A percentile compares a stretch with the other conserved stretches of the same genome.
Evolutionary conservation across 2,888 invertebrate genomes (phyloP).

Genomic region (Sinelater perroti): DNA sequence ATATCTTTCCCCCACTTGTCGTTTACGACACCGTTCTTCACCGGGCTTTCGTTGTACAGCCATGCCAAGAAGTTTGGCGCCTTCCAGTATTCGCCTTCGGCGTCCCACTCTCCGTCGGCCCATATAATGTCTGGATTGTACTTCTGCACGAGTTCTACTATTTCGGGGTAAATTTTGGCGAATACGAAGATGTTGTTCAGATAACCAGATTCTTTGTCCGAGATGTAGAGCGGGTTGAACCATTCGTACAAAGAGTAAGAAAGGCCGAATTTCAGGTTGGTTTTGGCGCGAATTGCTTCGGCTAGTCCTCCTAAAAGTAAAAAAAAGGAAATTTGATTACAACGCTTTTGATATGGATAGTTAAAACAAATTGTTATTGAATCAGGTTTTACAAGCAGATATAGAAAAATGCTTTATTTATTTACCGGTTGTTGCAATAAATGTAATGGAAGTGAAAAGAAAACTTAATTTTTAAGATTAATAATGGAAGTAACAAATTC

Average conservation of each 20-base stretch:
- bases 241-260: conserved; percentile 90
- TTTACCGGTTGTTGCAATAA: too few species aligned
- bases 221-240: conserved; percentile 82
- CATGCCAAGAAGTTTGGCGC: conserved; percentile 86
- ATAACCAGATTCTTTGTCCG: conserved; percentile 73
- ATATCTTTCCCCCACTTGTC: conserved; percentile 87
- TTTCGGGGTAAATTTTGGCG: conserved; percentile 79
- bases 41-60: conserved; percentile 92
- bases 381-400: too few species aligned
- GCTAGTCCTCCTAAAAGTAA: conserved; percentile 72
- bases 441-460: too few species aligned
- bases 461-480: too few species aligned
- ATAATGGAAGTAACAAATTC: too few species aligned
- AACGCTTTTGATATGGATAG: too few species aligned
- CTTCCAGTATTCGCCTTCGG: conserved; percentile 82
- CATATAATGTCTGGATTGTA: conserved; percentile 84
- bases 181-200: conserved; percentile 71
- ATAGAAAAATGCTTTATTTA: too few species aligned
- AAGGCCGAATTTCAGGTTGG: conserved; percentile 80
- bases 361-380: too few species aligned
- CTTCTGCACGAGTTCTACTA: conserved; percentile 75
- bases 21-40: conserved; percentile 89
- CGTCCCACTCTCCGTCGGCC: conserved; percentile 97
- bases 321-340: too few species aligned
- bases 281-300: conserved; percentile 68